Evolutionary conservation across 92 coral and sea anemone species (phyloP), one percentile per base, ranked within the genome.

Genomic region (Plumapathes pennacea): DNA sequence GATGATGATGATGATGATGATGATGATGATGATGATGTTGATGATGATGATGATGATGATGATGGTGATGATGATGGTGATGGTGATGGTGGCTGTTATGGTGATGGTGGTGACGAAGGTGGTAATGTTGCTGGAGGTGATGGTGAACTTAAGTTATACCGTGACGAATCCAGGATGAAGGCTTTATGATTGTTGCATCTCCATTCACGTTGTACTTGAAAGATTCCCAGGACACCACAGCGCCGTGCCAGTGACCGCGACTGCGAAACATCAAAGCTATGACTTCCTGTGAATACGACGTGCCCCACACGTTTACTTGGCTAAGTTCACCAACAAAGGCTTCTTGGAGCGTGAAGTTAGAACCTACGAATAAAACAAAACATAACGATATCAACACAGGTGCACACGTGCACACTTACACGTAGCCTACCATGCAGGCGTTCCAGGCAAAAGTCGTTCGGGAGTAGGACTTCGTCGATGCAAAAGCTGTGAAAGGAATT

Each of bases 401-500:
- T 60, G 27, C 67, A 60, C 21, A 43, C 54, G 19, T 43, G 49
- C 1, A 52, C 67, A 30, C 67, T n/a, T n/a, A n/a, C n/a, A n/a
- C n/a, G n/a, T n/a, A n/a, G n/a, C n/a, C n/a, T n/a, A n/a, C n/a
- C n/a, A n/a, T n/a, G n/a, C n/a, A n/a, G n/a, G n/a, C n/a, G n/a
- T n/a, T n/a, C n/a, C n/a, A n/a, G n/a, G n/a, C n/a, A n/a, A n/a
- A n/a, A n/a, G n/a, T n/a, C n/a, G n/a, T n/a, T n/a, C n/a, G n/a
- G n/a, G n/a, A n/a, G n/a, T n/a, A n/a, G n/a, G n/a, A n/a, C n/a
- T n/a, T n/a, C n/a, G n/a, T n/a, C n/a, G n/a, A n/a, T n/a, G n/a
- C n/a, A n/a, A n/a, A n/a, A n/a, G n/a, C n/a, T n/a, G n/a, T n/a
- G n/a, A n/a, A n/a, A n/a, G n/a, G n/a, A n/a, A n/a, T n/a, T n/a